Evolutionary conservation across 2,888 invertebrate genomes (phyloP).

Genomic region (Sinopyrophorus schimmeli): DNA sequence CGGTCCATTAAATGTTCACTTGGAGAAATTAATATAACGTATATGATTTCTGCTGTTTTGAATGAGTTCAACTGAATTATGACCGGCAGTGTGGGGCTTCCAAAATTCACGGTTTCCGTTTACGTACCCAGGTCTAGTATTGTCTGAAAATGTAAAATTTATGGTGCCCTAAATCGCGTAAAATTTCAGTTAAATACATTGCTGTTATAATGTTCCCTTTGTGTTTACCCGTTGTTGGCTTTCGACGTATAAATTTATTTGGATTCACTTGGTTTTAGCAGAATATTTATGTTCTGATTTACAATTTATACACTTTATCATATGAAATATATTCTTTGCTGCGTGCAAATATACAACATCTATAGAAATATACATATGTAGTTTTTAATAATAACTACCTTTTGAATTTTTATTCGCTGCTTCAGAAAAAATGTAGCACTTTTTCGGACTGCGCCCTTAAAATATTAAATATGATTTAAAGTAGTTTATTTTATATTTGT

Average conservation of each 20-base stretch:
- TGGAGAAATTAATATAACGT: too few relatives aligned
- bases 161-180: constrained; percentile 35
- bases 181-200: constrained; percentile 42
- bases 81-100: constrained; percentile 6
- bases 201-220: constrained; percentile 39
- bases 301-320: too few relatives aligned
- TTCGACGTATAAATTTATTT: constrained; percentile 37
- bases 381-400: too few relatives aligned
- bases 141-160: constrained; percentile 35
- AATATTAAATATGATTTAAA: too few relatives aligned
- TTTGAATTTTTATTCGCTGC: too few relatives aligned
- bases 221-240: constrained; percentile 31
- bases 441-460: too few relatives aligned
- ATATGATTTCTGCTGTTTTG: constrained; percentile 6
- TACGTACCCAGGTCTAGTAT: constrained; percentile 18
- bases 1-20: too few relatives aligned
- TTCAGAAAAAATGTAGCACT: too few relatives aligned
- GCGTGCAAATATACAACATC: too few relatives aligned
- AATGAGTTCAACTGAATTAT: constrained; percentile 6
- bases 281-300: constrained; percentile 20
- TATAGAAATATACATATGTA: too few relatives aligned
- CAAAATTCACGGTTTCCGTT: constrained; percentile 21
- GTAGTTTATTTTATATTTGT: too few relatives aligned
- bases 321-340: too few relatives aligned
- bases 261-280: constrained; percentile 10